A percentile compares a stretch with the other conserved stretches of the same genome.
Conservation (phyloP, 2,113 vertebrate genomes). For the Phalacrocorax pelagicus region DNA sequence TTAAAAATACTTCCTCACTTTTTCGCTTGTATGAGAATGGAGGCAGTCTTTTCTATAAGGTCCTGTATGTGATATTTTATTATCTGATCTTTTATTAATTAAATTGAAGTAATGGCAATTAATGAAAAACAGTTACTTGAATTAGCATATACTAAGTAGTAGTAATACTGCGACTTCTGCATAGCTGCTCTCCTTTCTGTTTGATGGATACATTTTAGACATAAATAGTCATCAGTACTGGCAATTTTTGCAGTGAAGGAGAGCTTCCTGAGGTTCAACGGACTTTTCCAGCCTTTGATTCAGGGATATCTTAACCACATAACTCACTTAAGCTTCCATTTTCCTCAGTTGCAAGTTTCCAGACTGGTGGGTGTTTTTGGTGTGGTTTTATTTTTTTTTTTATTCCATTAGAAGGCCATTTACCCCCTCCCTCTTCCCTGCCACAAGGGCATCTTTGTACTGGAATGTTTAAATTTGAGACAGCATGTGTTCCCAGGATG, state of each 20-base stretch:
- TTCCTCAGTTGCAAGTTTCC: not conserved
- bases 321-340: not conserved
- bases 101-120: not conserved
- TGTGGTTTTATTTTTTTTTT: no score
- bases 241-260: not conserved
- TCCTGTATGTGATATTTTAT: not conserved
- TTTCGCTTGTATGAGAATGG: not conserved
- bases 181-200: not conserved
- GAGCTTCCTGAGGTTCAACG: not conserved
- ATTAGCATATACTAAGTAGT: not conserved
- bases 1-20: not conserved
- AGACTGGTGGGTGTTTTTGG: no score
- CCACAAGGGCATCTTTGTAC: not conserved
- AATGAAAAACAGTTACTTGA: not conserved
- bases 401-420: not conserved
- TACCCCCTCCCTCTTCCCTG: not conserved
- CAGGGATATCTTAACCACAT: not conserved
- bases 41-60: not conserved
- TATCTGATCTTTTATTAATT: not conserved
- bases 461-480: constrained; percentile 4
- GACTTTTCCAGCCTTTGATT: not conserved
- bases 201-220: not conserved
- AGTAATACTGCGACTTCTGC: not conserved
- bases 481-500: not conserved
- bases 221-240: not conserved